Base-by-base conservation (phyloP, 2,888 invertebrate genomes). In the Eupeodes luniger region DNA sequence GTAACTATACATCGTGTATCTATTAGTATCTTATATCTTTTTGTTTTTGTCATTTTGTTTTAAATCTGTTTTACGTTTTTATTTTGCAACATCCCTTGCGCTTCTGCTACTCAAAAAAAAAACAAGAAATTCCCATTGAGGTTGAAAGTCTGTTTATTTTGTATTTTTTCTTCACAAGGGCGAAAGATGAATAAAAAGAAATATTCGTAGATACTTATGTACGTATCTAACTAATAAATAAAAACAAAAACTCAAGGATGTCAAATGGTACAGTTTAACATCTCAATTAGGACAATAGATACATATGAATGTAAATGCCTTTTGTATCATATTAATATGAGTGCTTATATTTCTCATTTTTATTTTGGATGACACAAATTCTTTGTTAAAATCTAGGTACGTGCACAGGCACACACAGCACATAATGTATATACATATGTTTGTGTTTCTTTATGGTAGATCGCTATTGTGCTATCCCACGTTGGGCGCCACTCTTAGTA, bases 231-330 rank as follows among this genome's bases (percentile, higher is more conserved):
- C 67, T 85, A 88, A 85, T 85, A 81, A 78, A 40, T 7, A 40
- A 40, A 84, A 81, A 78, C 84, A 40, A 40, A 84, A 81, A 78
- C 84, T 85, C 85, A 88, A 88, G 88, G 88, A 88, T 88, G 78
- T 85, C 59, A 81, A 81, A 74, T 74, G 57, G 59, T 47, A 72
- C 84, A 78, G 49, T 66, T 78, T 85, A 81, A 85, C 81, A 88
- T 78, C 81, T 84, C 81, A 88, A 88, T 88, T 88, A 88, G 88
- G 81, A 81, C 81, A 85, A 83, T 75, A 81, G 84, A 85, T 75
- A 81, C 59, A 62, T 47, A 40, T 0, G 40, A 4, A 9, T 40
- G 40, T 27, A 2, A 27, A 27, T 27, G 27, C 27, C 27, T 64
- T 74, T 74, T 84, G 67, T 84, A 76, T 72, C 80, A 27, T 27